Evolutionary conservation across 2,797 vertebrate species (phyloP).

Genomic region (Anguilla obscura): DNA sequence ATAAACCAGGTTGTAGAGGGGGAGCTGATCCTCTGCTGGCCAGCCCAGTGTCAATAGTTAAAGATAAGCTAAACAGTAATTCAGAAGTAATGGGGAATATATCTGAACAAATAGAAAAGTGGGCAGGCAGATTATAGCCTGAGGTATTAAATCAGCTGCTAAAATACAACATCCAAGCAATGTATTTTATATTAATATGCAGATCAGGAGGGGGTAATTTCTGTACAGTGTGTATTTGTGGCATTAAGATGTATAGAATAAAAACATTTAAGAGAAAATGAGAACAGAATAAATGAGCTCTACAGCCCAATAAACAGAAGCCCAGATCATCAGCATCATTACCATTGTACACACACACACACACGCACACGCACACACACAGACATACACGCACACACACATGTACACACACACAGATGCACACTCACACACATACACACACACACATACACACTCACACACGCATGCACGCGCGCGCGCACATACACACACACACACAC

Average conservation of each 20-base stretch:
- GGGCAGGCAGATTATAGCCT: neutral
- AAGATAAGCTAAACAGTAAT: neutral
- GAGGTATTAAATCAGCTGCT: neutral
- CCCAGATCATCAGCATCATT: neutral
- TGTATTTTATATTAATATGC: neutral
- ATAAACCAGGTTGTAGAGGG: neutral
- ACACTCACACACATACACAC: neutral
- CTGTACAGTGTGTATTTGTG: neutral
- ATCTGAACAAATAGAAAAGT: neutral
- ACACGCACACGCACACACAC: neutral
- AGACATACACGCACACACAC: too few relatives aligned
- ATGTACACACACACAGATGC: neutral
- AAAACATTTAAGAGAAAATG: neutral
- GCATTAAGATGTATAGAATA: neutral
- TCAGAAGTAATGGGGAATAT: neutral
- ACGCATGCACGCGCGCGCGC: neutral
- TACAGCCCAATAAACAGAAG: neutral
- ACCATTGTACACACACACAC: neutral
- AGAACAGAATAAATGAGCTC: neutral
- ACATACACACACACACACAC: neutral
- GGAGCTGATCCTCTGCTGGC: neutral
- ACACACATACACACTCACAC: neutral
- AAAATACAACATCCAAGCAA: neutral
- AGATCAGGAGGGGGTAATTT: neutral
- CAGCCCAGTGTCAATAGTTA: neutral